Base-by-base conservation (phyloP, 2,888 invertebrate genomes). In the Brenthis daphne region DNA sequence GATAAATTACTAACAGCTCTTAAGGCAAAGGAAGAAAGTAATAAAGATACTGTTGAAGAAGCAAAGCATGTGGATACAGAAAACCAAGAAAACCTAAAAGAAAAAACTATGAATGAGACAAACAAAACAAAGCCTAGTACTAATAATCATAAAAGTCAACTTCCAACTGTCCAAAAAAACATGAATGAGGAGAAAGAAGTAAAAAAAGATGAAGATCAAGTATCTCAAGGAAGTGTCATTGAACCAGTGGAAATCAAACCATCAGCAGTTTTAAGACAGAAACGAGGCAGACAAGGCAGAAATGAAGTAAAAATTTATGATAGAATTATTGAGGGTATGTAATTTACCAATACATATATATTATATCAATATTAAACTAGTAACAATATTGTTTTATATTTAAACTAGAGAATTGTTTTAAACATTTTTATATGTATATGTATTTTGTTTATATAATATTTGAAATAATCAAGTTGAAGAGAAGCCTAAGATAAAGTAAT, bases 221-320 rank as follows among this genome's bases (percentile, higher is more conserved):
- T 78, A 8, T 76, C 77, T 0, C 20, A 33, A 43, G 73, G 79
- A 3, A 80, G 73, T 29, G 78, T 77, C 37, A 80, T 78, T 4
- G 88, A 88, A 64, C 83, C 88, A 0, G 86, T 93, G 8, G 94
- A 94, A 76, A 90, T 94, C 8, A 90, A 92, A 66, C 77, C 81
- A 0, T 87, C 87, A 0, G 89, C 90, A 0, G 72, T 91, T 43
- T 71, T 92, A 70, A 81, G 92, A 53, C 88, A 90, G 75, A 81
- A 80, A 47, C 78, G 92, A 54, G 92, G 92, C 0, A 77, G 92
- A 14, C 91, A 90, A 70, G 91, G 92, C 1, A 79, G 86, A 65
- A 91, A 86, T 74, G 92, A 92, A 76, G 93, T 93, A 13, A 93
- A 93, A 75, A 92, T 93, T 57, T 92, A 93, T 81, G 93, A 93